These are phyloP conservation scores for Hypomecis atomaria DNA, from an alignment of 2,888 invertebrate genomes.

Conservation along the genomic window DNA sequence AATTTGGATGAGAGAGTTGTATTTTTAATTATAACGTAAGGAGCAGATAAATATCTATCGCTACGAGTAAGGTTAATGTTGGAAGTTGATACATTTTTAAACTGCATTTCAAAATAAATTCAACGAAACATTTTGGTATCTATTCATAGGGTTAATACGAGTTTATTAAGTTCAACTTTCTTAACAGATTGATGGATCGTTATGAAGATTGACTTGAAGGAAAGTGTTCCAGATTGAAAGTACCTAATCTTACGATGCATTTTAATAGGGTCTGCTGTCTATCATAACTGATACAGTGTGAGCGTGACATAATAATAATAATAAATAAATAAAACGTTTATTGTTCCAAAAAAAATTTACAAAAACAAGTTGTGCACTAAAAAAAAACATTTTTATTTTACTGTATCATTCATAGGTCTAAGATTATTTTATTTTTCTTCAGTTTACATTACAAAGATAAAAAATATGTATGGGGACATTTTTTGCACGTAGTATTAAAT, in stretches of 20 bases:
- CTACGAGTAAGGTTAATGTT: slow-evolving; percentile 1
- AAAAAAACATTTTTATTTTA: too few relatives aligned
- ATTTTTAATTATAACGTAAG: slow-evolving; percentile 30
- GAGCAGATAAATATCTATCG: slow-evolving; percentile 9
- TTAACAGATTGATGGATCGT: slow-evolving; percentile 35
- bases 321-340: too few relatives aligned
- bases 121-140: slow-evolving; percentile 5
- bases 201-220: slow-evolving; percentile 24
- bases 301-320: too few relatives aligned
- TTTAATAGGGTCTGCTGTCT: background rate
- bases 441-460: too few relatives aligned
- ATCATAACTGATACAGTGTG: too few relatives aligned
- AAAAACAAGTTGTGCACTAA: too few relatives aligned
- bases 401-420: too few relatives aligned
- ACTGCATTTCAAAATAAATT: background rate
- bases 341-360: too few relatives aligned
- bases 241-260: slow-evolving; percentile 3
- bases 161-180: slow-evolving; percentile 20
- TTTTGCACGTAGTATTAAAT: too few relatives aligned
- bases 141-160: slow-evolving; percentile 21
- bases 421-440: too few relatives aligned
- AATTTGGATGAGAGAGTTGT: slow-evolving; percentile 41
- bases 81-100: slow-evolving; percentile 13
- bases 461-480: too few relatives aligned
- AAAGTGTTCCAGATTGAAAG: slow-evolving; percentile 29